Evolutionary conservation across 1,140 invertebrate genomes (phyloP), one percentile per base, ranked within the genome.

Genomic region (Lerema accius): DNA sequence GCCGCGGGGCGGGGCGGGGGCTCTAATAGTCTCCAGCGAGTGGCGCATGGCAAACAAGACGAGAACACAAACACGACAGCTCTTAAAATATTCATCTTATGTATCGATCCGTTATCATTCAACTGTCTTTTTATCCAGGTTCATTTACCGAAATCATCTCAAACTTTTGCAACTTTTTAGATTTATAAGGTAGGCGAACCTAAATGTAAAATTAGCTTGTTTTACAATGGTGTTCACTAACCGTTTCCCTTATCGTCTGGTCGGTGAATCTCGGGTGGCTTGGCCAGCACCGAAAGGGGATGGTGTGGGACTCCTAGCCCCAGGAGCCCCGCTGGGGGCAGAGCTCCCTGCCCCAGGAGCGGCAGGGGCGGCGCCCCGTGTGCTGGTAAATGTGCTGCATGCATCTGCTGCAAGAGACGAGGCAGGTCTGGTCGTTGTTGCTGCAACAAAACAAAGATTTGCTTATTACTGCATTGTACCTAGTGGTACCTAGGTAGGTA

Each of bases 341-440:
- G 84, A 37, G 94, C 93, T 7, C 95, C 95, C 84, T 96, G 96
- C 16, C 95, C 95, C 77, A 94, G 76, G 4, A 92, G 78, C 0
- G 91, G 91, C 55, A 93, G 91, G 92, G 74, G 94, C 82, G 84
- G 97, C 95, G 63, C 95, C 92, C 94, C 92, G 76, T 97, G 96
- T 1, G 95, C 94, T 14, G 96, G 96, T 64, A 98, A 79, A 86
- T 97, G 96, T 80, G 97, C 95, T 4, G 97, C 96, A 78, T 98
- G 97, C 96, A 98, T 97, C 91, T 98, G 96, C 89, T 97, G 96
- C 83, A 96, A 84, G 69, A 96, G 77, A 82, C 95, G 92, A 0
- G 95, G 95, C 49, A 96, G 83, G 81, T 96, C 95, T 26, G 95
- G 94, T 78, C 95, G 92, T 86, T 95, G 95, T 94, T 95, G 95